phyloP scores from a whole-genome alignment of 2,888 invertebrate genomes.

The Latrodectus elegans region DNA sequence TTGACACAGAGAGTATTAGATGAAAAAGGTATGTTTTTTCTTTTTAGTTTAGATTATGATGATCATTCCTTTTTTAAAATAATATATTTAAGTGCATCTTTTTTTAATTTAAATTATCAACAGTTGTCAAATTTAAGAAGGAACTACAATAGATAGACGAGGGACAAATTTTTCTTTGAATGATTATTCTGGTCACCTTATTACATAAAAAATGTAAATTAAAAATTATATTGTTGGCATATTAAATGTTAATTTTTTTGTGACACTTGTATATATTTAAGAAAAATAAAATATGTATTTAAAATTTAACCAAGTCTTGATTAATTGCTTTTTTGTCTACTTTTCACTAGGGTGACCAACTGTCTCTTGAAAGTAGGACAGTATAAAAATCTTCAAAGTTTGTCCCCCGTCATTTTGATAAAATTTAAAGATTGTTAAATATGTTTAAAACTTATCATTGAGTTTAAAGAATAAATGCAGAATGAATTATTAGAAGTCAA shows the following conservation, averaged over 20 bases:
- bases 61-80: too few relatives aligned
- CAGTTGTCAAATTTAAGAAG: too few relatives aligned
- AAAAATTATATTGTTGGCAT: slow-evolving; percentile 12
- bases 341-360: slow-evolving; percentile 56
- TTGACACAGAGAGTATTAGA: too few relatives aligned
- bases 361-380: neutral
- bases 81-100: too few relatives aligned
- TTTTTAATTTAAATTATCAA: too few relatives aligned
- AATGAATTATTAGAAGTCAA: neutral
- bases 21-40: too few relatives aligned
- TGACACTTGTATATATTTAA: slow-evolving; percentile 26
- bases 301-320: slow-evolving; percentile 18
- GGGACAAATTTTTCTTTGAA: slow-evolving; percentile 30
- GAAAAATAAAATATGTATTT: slow-evolving; percentile 27
- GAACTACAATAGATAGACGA: neutral
- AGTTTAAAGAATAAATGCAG: neutral
- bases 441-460: neutral
- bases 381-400: slow-evolving; percentile 7
- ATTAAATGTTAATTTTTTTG: neutral
- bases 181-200: slow-evolving; percentile 59
- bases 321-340: slow-evolving; percentile 33
- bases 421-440: neutral
- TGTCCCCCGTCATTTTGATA: slow-evolving; percentile 11
- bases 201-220: neutral
- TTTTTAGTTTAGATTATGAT: too few relatives aligned